Percentiles rank a stretch among this genome's conserved stretches.
Conservation (phyloP, 2,888 invertebrate species). For the Drosophila prolongata region DNA sequence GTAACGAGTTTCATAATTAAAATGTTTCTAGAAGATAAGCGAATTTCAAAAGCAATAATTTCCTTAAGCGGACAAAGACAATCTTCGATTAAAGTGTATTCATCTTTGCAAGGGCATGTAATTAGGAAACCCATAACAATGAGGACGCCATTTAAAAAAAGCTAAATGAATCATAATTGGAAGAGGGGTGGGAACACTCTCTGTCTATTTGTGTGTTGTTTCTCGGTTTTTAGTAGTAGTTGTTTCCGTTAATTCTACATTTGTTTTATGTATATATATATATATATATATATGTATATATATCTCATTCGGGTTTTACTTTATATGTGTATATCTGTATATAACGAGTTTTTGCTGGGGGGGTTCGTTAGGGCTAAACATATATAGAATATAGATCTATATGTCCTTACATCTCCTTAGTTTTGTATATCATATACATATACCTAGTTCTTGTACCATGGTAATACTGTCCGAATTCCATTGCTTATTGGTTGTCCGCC, state of each 20-base stretch:
- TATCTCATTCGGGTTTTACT: conserved; percentile 10
- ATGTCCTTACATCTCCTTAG: conserved; percentile 28
- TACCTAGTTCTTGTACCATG: conserved; percentile 48
- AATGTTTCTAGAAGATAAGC: too few relatives aligned
- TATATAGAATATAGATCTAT: conserved; percentile 46
- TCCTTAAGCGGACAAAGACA: neutral
- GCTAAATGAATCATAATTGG: conserved; percentile 7
- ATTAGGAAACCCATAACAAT: too few relatives aligned
- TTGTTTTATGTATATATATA: conserved; percentile 3
- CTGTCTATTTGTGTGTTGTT: conserved; percentile 44
- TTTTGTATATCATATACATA: conserved; percentile 32
- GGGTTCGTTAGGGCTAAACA: conserved; percentile 38
- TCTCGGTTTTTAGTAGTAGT: conserved; percentile 23
- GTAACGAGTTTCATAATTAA: too few relatives aligned
- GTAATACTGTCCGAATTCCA: conserved; percentile 61
- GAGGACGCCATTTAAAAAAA: neutral
- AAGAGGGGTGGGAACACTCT: conserved; percentile 48
- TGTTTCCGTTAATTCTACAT: conserved; percentile 26
- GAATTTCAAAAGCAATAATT: neutral
- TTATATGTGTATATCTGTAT: conserved; percentile 23
- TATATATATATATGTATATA: conserved; percentile 7
- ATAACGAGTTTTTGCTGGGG: conserved; percentile 13
- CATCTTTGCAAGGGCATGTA: neutral
- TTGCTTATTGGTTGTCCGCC: conserved; percentile 46
- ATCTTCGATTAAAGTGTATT: neutral